phyloP scores from a whole-genome alignment of 2,797 vertebrate species.

The Crypturellus tataupa region DNA sequence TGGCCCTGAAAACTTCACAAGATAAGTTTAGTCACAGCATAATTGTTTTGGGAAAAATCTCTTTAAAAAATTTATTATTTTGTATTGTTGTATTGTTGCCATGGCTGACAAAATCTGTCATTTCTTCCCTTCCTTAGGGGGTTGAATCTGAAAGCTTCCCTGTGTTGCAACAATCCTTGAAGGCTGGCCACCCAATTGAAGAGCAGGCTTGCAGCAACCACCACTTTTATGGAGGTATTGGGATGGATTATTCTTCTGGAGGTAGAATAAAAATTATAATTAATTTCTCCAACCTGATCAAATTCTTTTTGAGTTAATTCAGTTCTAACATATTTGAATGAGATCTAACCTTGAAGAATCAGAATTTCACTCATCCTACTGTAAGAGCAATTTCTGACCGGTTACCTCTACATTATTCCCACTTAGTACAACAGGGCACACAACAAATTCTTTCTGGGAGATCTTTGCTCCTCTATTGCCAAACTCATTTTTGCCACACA shows the following conservation, averaged over 20 bases:
- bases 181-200: constrained; percentile 82
- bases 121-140: constrained; percentile 79
- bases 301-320: neutral
- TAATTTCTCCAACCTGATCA: neutral
- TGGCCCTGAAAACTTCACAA: neutral
- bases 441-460: neutral
- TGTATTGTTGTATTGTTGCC: neutral
- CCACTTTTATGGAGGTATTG: constrained; percentile 89
- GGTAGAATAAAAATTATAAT: neutral
- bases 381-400: neutral
- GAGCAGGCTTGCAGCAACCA: constrained; percentile 82
- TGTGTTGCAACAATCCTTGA: constrained; percentile 86
- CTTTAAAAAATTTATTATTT: neutral
- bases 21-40: neutral
- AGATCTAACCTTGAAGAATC: neutral
- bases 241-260: neutral
- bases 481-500: neutral
- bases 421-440: neutral
- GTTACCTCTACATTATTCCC: neutral
- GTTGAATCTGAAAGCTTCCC: constrained; percentile 90
- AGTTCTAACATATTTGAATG: neutral
- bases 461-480: neutral
- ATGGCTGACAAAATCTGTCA: neutral
- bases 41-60: neutral
- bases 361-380: neutral